Percentiles rank a stretch among this genome's conserved stretches.
Conservation (phyloP, 2,113 vertebrate species). For the Macquaria australasica region DNA sequence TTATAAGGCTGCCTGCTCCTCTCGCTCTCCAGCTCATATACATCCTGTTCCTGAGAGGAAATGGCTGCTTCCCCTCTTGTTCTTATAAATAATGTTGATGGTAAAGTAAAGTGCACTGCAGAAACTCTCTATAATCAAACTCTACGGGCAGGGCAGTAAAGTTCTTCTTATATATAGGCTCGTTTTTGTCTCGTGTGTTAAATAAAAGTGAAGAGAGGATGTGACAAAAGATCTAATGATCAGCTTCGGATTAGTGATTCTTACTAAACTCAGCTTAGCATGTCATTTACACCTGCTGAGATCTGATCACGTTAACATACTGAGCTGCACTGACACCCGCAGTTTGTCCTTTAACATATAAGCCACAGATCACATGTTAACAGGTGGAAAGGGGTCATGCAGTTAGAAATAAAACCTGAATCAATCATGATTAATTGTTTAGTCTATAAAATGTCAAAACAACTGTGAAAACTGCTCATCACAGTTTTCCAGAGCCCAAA, state of each 20-base stretch:
- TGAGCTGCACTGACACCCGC: too few relatives aligned
- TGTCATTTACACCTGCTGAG: too few relatives aligned
- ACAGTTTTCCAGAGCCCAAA: too few relatives aligned
- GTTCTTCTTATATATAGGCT: not conserved
- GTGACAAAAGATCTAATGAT: not conserved
- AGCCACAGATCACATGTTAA: too few relatives aligned
- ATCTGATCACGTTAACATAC: too few relatives aligned
- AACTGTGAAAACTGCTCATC: too few relatives aligned
- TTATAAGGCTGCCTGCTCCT: conserved; percentile 39
- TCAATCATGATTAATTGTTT: too few relatives aligned
- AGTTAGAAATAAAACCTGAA: too few relatives aligned
- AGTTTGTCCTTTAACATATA: too few relatives aligned
- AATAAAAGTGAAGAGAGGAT: not conserved
- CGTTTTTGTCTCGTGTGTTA: too few relatives aligned
- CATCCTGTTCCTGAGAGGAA: conserved; percentile 70
- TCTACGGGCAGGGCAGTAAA: not conserved
- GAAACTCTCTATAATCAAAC: conserved; percentile 15
- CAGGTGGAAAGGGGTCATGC: too few relatives aligned
- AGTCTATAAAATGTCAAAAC: too few relatives aligned
- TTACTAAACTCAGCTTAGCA: not conserved
- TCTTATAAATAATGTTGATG: conserved; percentile 72
- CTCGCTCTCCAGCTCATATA: conserved; percentile 54
- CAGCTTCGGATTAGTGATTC: not conserved
- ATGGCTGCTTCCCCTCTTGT: conserved; percentile 63
- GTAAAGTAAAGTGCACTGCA: conserved; percentile 73